These are phyloP conservation scores for Darevskia mixta DNA, from an alignment of 2,797 vertebrate species.

Conservation along the genomic window DNA sequence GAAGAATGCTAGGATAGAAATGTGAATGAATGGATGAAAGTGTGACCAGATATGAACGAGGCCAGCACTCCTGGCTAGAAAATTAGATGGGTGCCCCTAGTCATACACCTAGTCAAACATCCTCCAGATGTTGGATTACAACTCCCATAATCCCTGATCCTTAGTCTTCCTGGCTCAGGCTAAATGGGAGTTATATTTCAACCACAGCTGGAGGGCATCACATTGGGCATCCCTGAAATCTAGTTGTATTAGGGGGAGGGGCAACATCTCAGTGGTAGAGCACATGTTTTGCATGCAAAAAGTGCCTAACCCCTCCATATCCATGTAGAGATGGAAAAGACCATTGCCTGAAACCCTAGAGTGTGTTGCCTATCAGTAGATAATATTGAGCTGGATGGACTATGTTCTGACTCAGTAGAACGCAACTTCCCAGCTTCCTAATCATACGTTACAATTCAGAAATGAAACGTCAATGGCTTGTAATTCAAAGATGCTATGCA, in stretches of 20 bases:
- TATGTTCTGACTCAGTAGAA: neutral
- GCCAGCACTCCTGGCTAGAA: too few species aligned
- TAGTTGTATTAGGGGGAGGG: neutral
- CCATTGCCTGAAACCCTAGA: neutral
- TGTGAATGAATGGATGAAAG: neutral
- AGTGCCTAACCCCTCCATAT: neutral
- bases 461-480: conserved; percentile 54
- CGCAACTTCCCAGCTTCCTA: fast-evolving
- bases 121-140: too few species aligned
- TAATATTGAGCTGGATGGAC: neutral
- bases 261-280: neutral
- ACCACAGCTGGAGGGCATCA: neutral
- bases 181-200: neutral
- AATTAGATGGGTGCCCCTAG: neutral
- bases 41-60: too few species aligned
- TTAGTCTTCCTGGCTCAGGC: neutral
- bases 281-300: neutral
- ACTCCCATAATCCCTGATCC: too few species aligned
- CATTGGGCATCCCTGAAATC: neutral
- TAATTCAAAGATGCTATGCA: conserved; percentile 32
- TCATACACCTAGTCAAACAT: neutral
- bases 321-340: neutral
- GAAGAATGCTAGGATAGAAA: neutral
- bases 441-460: conserved; percentile 46
- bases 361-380: neutral